A percentile compares a stretch with the other conserved stretches of the same genome.
phyloP scores from a whole-genome alignment of 2,797 vertebrate species.

The Coccyzus lansbergi region DNA sequence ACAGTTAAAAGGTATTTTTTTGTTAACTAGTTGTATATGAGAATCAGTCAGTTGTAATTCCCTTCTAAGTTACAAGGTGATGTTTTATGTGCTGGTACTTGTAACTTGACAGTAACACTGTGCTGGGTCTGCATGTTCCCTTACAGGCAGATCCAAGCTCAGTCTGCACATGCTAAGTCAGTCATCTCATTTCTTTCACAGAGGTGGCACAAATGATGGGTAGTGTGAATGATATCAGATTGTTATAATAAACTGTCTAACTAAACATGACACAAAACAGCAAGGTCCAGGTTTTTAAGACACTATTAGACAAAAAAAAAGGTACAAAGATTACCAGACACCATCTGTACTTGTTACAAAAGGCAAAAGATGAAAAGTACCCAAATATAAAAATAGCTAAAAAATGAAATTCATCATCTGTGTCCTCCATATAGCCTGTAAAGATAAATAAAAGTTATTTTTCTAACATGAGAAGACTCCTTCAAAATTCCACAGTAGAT shows the following conservation, averaged over 20 bases:
- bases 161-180: background rate
- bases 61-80: background rate
- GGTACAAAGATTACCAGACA: background rate
- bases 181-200: background rate
- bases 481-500: background rate
- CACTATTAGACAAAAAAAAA: background rate
- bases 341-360: background rate
- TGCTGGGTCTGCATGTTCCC: background rate
- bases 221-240: background rate
- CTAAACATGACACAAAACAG: background rate
- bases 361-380: background rate
- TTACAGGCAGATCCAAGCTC: background rate
- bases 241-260: background rate
- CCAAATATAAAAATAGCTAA: background rate
- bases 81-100: fast-evolving
- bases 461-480: background rate
- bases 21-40: background rate
- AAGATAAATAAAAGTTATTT: slow-evolving; percentile 24
- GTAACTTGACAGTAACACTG: background rate
- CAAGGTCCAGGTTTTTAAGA: background rate
- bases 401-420: background rate
- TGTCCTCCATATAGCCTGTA: slow-evolving; percentile 9
- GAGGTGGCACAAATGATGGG: background rate
- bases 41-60: background rate
- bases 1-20: background rate